phyloP scores from a whole-genome alignment of 2,888 invertebrate species.

The Eilema sororculum region DNA sequence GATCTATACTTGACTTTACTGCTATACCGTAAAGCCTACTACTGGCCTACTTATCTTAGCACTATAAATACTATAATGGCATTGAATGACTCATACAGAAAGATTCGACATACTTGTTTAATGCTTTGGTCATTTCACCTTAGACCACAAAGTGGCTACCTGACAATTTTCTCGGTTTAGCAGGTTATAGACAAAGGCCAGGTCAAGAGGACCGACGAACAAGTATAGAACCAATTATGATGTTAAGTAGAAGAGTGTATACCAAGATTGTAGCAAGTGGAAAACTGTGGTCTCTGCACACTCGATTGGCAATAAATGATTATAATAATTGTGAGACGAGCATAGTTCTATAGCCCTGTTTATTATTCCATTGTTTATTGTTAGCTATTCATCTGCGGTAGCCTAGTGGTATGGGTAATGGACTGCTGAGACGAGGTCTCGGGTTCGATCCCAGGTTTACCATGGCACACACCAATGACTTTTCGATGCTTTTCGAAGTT shows the following conservation, averaged over 20 bases:
- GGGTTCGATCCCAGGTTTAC: too few relatives aligned
- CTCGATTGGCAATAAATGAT: not conserved
- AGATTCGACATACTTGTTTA: not conserved
- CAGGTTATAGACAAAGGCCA: constrained; percentile 18
- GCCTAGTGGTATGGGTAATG: too few relatives aligned
- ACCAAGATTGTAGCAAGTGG: not conserved
- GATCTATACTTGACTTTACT: not conserved
- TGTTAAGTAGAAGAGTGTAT: too few relatives aligned
- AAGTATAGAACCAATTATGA: too few relatives aligned
- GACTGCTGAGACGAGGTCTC: too few relatives aligned
- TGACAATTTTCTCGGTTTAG: constrained; percentile 17
- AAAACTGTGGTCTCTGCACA: not conserved
- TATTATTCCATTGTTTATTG: too few relatives aligned
- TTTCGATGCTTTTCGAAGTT: too few relatives aligned
- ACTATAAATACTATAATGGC: not conserved
- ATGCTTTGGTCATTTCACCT: not conserved
- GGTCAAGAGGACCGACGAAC: too few relatives aligned
- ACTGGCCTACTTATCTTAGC: not conserved
- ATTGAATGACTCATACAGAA: not conserved
- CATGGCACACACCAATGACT: too few relatives aligned
- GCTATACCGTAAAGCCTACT: not conserved
- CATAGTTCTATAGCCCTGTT: not conserved
- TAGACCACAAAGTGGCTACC: not conserved
- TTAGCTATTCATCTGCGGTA: too few relatives aligned
- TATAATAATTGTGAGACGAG: not conserved